These are phyloP conservation scores for Yponomeuta malinellus DNA, from an alignment of 2,888 invertebrate species.

Conservation along the genomic window DNA sequence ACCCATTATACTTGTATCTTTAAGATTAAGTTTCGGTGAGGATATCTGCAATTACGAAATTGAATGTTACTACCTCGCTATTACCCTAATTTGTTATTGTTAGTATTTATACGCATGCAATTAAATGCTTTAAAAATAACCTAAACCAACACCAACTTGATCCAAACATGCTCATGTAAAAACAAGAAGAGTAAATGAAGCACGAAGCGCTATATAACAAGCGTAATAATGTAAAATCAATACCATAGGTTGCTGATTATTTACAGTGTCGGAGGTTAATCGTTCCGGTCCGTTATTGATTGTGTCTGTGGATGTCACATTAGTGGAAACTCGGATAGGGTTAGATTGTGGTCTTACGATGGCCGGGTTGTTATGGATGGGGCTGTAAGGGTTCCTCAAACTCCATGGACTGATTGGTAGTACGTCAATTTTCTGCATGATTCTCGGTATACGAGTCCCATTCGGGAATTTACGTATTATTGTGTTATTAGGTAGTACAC, in stretches of 20 bases:
- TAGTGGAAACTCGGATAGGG: constrained; percentile 80
- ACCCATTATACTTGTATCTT: constrained; percentile 67
- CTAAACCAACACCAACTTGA: background rate
- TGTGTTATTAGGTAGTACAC: constrained; percentile 86
- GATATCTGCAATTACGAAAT: constrained; percentile 73
- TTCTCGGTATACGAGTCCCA: constrained; percentile 84
- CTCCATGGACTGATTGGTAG: constrained; percentile 77
- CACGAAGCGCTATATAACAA: constrained; percentile 48
- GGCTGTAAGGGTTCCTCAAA: constrained; percentile 77
- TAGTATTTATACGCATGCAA: constrained; percentile 51
- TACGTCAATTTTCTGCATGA: constrained; percentile 75
- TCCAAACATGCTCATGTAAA: constrained; percentile 33
- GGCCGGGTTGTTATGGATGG: constrained; percentile 74
- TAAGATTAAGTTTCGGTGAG: constrained; percentile 71
- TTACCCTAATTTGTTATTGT: constrained; percentile 43
- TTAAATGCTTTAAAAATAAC: background rate
- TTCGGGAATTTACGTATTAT: constrained; percentile 87
- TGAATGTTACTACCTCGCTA: constrained; percentile 56
- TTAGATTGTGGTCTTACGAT: constrained; percentile 74
- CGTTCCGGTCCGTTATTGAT: constrained; percentile 76
- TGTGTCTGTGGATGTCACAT: constrained; percentile 74
- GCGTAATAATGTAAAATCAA: constrained; percentile 67
- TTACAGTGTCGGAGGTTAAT: constrained; percentile 73
- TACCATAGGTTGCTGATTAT: constrained; percentile 74
- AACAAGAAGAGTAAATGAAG: constrained; percentile 2